Percentiles rank a stretch among this genome's conserved stretches.
Conservation (phyloP, 2,888 invertebrate genomes). For the Limnephilus auricula region DNA sequence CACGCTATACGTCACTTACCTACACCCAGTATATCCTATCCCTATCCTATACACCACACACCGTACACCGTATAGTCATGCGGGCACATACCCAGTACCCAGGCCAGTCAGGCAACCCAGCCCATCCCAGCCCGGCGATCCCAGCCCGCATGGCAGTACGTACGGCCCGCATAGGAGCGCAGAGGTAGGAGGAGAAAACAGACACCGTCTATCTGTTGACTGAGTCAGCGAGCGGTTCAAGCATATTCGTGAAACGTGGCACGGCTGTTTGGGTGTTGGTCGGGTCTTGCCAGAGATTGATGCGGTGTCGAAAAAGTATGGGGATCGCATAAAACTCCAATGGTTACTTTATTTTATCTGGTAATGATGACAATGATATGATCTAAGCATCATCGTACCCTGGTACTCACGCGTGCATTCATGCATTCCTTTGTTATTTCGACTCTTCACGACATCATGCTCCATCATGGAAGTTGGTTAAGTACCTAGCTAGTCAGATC, state of each 20-base stretch:
- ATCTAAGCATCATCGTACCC: background rate
- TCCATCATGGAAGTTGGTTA: no score
- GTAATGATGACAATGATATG: background rate
- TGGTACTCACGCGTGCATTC: background rate
- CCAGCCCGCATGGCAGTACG: background rate
- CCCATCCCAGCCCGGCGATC: slow-evolving; percentile 4
- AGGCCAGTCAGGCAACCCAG: background rate
- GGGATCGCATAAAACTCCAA: background rate
- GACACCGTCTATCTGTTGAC: background rate
- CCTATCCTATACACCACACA: no score
- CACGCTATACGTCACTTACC: slow-evolving; percentile 19
- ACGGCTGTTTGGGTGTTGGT: background rate
- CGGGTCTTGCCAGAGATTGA: background rate
- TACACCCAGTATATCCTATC: background rate
- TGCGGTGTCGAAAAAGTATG: background rate
- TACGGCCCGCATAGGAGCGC: background rate
- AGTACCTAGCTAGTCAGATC: no score
- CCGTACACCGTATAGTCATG: background rate
- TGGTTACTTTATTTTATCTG: background rate
- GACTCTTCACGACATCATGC: no score
- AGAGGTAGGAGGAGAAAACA: background rate
- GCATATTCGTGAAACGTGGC: no score
- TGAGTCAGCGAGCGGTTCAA: background rate
- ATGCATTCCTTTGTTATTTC: no score
- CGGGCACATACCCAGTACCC: background rate